These are phyloP conservation scores for Sitodiplosis mosellana DNA, from an alignment of 1,140 invertebrate genomes.

Conservation along the genomic window DNA sequence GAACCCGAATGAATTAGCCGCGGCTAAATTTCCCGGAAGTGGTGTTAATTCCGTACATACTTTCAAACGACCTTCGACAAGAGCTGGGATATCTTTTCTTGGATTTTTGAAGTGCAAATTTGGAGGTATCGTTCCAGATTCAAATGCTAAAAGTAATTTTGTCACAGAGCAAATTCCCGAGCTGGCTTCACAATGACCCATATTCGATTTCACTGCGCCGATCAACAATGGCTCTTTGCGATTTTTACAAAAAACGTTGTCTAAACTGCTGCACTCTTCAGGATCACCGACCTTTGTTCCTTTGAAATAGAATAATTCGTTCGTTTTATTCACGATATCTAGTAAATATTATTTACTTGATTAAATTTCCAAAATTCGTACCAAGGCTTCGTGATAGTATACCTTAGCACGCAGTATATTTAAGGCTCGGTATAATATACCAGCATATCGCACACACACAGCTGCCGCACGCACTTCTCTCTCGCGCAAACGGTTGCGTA, in stretches of 20 bases:
- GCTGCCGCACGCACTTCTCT: no score
- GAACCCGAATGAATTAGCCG: slow-evolving; percentile 72
- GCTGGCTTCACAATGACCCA: slow-evolving; percentile 82
- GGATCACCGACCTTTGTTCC: slow-evolving; percentile 41
- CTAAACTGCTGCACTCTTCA: slow-evolving; percentile 74
- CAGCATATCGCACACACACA: no score
- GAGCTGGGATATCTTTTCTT: slow-evolving; percentile 51
- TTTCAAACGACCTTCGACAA: slow-evolving; percentile 47
- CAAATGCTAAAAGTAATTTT: slow-evolving; percentile 61
- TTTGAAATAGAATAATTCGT: not conserved
- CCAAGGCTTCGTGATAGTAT: no score
- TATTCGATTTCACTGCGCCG: slow-evolving; percentile 84
- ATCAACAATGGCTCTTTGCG: slow-evolving; percentile 51
- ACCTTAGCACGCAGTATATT: no score
- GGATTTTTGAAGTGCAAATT: slow-evolving; percentile 61
- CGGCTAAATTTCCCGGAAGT: slow-evolving; percentile 40
- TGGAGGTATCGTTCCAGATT: slow-evolving; percentile 50
- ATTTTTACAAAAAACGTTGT: slow-evolving; percentile 56
- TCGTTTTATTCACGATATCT: no score
- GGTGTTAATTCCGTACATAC: slow-evolving; percentile 46
- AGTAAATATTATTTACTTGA: no score
- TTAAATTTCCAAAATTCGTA: no score
- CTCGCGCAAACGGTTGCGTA: no score
- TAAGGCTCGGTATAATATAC: no score
- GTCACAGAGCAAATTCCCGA: slow-evolving; percentile 71